Evolutionary conservation across 1,140 invertebrate species (phyloP).

Genomic region (Aplysia californica): DNA sequence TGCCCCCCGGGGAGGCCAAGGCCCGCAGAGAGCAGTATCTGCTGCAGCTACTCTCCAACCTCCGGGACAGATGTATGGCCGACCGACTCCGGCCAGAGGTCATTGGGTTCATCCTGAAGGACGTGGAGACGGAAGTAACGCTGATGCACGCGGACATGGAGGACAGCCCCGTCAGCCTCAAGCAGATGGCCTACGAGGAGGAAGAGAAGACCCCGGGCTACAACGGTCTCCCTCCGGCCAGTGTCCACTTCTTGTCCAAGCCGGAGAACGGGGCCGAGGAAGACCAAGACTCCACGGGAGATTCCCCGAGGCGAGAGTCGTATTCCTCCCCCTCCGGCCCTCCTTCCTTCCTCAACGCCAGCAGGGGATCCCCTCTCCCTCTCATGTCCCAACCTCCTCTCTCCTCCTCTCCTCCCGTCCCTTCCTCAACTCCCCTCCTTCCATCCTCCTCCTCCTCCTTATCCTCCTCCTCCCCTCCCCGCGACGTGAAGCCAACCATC

Average conservation of each 20-base stretch:
- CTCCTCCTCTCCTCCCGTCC: neutral
- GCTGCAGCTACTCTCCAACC: slow-evolving; percentile 10
- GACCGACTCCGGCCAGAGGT: slow-evolving; percentile 5
- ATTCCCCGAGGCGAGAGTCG: neutral
- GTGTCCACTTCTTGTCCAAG: slow-evolving; percentile 12
- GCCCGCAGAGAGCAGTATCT: slow-evolving; percentile 9
- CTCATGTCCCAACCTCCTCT: neutral
- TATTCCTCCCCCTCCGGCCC: neutral
- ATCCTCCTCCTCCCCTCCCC: neutral
- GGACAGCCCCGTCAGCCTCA: neutral
- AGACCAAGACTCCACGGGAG: neutral
- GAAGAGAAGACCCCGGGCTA: too few relatives aligned
- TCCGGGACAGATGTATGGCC: slow-evolving; percentile 8
- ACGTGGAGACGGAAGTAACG: slow-evolving; percentile 17
- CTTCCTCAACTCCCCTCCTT: neutral
- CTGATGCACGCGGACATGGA: slow-evolving; percentile 9
- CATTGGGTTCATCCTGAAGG: slow-evolving; percentile 17
- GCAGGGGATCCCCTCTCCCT: slow-evolving; percentile 16
- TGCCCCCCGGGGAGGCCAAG: slow-evolving; percentile 7
- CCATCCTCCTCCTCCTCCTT: slow-evolving; percentile 7
- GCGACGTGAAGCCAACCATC: slow-evolving; percentile 17
- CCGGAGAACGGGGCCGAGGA: neutral
- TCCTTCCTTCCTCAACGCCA: neutral
- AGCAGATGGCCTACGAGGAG: too few relatives aligned
- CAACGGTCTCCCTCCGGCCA: neutral